phyloP scores from a whole-genome alignment of 2,888 invertebrate genomes.

The Eupithecia subfuscata region DNA sequence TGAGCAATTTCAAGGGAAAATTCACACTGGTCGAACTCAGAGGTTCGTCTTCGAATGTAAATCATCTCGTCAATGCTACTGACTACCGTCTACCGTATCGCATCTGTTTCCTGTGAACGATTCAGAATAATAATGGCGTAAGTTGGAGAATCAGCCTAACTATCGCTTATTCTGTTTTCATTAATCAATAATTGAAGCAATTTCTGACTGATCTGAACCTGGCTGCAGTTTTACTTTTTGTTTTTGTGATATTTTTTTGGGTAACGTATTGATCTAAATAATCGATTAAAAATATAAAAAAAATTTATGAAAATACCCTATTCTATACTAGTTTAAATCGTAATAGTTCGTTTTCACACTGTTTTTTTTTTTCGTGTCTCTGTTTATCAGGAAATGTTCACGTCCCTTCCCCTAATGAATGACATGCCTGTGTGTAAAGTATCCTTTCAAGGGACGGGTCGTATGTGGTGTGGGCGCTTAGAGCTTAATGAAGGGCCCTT shows the following conservation, averaged over 20 bases:
- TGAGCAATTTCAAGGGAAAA: slow-evolving; percentile 60
- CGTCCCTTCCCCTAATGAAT: not conserved
- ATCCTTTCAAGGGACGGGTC: slow-evolving; percentile 1
- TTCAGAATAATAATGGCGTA: not conserved
- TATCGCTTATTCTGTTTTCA: not conserved
- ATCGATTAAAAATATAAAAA: no score
- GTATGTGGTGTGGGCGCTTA: slow-evolving; percentile 14
- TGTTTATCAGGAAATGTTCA: not conserved
- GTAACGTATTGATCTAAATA: no score
- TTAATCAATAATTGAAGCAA: not conserved
- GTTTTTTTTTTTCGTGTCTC: not conserved
- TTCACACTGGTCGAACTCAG: slow-evolving; percentile 8
- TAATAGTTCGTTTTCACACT: not conserved
- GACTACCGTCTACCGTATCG: not conserved
- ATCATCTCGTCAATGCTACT: not conserved
- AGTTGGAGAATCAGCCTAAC: not conserved
- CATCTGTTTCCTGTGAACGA: not conserved
- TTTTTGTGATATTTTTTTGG: no score
- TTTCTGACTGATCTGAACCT: no score
- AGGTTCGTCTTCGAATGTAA: not conserved
- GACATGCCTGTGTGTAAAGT: not conserved
- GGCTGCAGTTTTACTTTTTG: not conserved
- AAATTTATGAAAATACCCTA: not conserved
- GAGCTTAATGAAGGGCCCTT: slow-evolving; percentile 66
- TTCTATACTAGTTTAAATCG: not conserved